Evolutionary conservation across 2,888 invertebrate genomes (phyloP), one percentile per base, ranked within the genome.

Genomic region (Calliopum simillimum): DNA sequence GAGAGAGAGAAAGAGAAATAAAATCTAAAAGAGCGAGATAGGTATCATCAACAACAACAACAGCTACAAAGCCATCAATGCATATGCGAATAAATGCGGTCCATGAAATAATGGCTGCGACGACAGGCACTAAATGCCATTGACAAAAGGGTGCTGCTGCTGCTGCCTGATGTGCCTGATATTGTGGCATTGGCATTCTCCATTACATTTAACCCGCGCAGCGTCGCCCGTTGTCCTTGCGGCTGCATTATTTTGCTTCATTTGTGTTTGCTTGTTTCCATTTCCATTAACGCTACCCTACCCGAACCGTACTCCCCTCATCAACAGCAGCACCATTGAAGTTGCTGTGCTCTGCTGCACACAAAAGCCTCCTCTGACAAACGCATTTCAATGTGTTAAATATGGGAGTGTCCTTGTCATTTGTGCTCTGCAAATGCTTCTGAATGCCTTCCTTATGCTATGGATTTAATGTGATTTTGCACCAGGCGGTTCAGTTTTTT

Each of bases 161-260:
- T 25, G 47, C 33, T 63, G 68, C 44, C 62, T 51, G 33, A 56
- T 68, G 67, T 69, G n/a, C n/a, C n/a, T n/a, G n/a, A n/a, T n/a
- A n/a, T n/a, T n/a, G n/a, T 82, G 82, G 77, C 76, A 80, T 78
- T 81, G 81, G 82, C 79, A 82, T 79, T 81, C 81, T 81, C 81
- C 82, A 82, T 81, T 81, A 81, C 81, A 81, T 80, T 82, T 80
- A 81, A 81, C 81, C 78, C 80, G 82, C 43, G 51, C 43, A 47
- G 61, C 55, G 58, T 67, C 56, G 82, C 43, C 44, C 25, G 44
- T 61, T 55, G 58, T 67, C 56, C 23, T 65, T 71, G 62, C 69
- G 49, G 58, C 59, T 23, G 43, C 19, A 49, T 59, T 59, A 62
- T 63, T 44, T 46, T n/a, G 25, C 44, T 63, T 33, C 62, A 25